Base-by-base conservation (phyloP, 2,113 vertebrate genomes). In the Catharus bicknelli region DNA sequence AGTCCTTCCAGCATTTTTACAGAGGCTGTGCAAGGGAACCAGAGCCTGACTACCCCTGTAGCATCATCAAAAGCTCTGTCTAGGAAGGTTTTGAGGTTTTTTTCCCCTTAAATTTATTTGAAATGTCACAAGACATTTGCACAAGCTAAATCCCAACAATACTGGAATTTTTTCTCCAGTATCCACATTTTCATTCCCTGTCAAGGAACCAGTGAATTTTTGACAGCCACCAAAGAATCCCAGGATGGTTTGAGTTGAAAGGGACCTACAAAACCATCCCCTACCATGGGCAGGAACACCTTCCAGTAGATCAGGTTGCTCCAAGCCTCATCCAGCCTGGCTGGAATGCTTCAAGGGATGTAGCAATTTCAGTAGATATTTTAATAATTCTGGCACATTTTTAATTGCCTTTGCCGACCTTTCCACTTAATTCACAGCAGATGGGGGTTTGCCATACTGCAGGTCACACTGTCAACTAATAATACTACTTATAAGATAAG, bases 321-420 rank as follows among this genome's bases (percentile, higher is more conserved):
- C 34, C 61, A 48, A 61, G 10, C 20, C 67, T n/a, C 0, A 0
- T 36, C 59, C 59, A 74, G 2, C 21, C 47, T 29, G 26, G 45
- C 17, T 36, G 13, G 26, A 47, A 32, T 2, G 68, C 14, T 16
- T 32, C 30, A 30, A 62, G 21, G 40, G 16, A 62, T 32, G 21
- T 0, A 1, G 21, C 25, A 83, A 26, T 12, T 47, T 10, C 40
- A 51, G 6, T 0, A 30, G 4, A 3, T 15, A 36, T 10, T 13
- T 69, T 30, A 86, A 36, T 23, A 34, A 58, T 36, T 42, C 57
- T 38, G 15, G 19, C 11, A 18, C 9, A 8, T n/a, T 73, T 79
- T 53, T 21, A 48, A 61, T 29, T n/a, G 30, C 22, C 19, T 30
- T 7, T 79, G 29, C 40, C 78, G 22, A 55, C 21, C 20, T 57